Evolutionary conservation across 2,888 invertebrate genomes (phyloP).

Genomic region (Lithophane ornitopus): DNA sequence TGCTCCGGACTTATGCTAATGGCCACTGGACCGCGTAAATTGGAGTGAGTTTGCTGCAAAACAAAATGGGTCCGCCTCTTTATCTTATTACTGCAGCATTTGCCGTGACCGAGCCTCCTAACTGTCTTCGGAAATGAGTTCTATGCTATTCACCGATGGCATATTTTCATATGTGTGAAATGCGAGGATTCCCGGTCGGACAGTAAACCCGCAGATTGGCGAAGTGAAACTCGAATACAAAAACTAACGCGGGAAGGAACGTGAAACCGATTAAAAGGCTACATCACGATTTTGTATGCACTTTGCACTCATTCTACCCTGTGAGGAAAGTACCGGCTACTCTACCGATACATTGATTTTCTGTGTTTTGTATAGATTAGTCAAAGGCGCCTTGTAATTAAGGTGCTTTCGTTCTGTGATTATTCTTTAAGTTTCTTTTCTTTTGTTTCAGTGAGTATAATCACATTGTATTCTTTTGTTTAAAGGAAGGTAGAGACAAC

Average conservation of each 20-base stretch:
- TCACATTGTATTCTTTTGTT: slow-evolving; percentile 70
- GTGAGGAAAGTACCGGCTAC: slow-evolving; percentile 80
- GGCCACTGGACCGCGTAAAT: slow-evolving; percentile 88
- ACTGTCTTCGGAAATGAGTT: slow-evolving; percentile 73
- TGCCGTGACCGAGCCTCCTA: slow-evolving; percentile 68
- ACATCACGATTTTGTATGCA: slow-evolving; percentile 91
- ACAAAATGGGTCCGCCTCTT: slow-evolving; percentile 88
- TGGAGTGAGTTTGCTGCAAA: slow-evolving; percentile 87
- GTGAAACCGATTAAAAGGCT: slow-evolving; percentile 90
- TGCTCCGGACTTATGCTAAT: slow-evolving; percentile 89
- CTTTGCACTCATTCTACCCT: slow-evolving; percentile 89
- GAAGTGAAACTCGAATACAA: slow-evolving; percentile 89
- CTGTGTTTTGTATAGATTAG: slow-evolving; percentile 84
- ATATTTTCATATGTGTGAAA: slow-evolving; percentile 73
- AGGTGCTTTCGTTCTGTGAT: slow-evolving; percentile 79
- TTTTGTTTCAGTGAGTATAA: slow-evolving; percentile 68
- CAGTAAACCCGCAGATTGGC: slow-evolving; percentile 85
- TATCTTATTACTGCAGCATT: slow-evolving; percentile 87
- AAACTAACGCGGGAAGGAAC: slow-evolving; percentile 89
- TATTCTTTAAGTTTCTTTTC: slow-evolving; percentile 71
- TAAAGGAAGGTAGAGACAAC: slow-evolving; percentile 54
- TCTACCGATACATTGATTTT: slow-evolving; percentile 83
- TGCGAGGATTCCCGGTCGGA: slow-evolving; percentile 73
- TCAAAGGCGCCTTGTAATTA: slow-evolving; percentile 86
- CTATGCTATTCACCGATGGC: slow-evolving; percentile 76